A percentile compares a stretch with the other conserved stretches of the same genome.
Conservation (phyloP, 2,113 vertebrate species). For the Hippocampus abdominalis region DNA sequence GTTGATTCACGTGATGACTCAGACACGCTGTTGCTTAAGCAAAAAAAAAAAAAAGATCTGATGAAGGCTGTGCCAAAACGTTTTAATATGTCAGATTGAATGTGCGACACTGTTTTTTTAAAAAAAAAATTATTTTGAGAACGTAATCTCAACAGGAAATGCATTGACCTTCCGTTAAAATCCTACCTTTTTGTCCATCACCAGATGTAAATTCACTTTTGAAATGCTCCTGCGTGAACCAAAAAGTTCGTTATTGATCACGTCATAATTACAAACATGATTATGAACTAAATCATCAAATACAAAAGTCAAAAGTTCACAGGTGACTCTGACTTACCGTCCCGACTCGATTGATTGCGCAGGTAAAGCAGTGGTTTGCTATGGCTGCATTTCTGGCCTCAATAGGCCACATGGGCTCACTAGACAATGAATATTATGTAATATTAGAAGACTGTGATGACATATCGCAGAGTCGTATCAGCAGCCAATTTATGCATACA, state of each 20-base stretch:
- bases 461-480: background rate
- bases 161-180: too few species aligned
- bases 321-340: conserved; percentile 68
- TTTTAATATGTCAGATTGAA: too few species aligned
- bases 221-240: conserved; percentile 80
- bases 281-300: background rate
- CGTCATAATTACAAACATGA: background rate
- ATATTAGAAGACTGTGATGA: background rate
- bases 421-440: conserved; percentile 51
- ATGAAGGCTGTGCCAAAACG: too few species aligned
- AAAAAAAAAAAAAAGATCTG: too few species aligned
- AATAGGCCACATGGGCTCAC: conserved; percentile 91
- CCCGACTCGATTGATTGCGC: conserved; percentile 93
- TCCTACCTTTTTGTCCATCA: conserved; percentile 85
- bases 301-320: background rate
- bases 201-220: conserved; percentile 92
- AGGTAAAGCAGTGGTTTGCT: conserved; percentile 93
- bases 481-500: too few species aligned
- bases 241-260: conserved; percentile 1
- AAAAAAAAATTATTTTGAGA: too few species aligned
- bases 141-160: too few species aligned
- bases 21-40: too few species aligned
- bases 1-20: too few species aligned
- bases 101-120: too few species aligned
- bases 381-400: conserved; percentile 95